Evolutionary conservation across 2,888 invertebrate genomes (phyloP), one percentile per base, ranked within the genome.

Genomic region (Cerceris ruficornis): DNA sequence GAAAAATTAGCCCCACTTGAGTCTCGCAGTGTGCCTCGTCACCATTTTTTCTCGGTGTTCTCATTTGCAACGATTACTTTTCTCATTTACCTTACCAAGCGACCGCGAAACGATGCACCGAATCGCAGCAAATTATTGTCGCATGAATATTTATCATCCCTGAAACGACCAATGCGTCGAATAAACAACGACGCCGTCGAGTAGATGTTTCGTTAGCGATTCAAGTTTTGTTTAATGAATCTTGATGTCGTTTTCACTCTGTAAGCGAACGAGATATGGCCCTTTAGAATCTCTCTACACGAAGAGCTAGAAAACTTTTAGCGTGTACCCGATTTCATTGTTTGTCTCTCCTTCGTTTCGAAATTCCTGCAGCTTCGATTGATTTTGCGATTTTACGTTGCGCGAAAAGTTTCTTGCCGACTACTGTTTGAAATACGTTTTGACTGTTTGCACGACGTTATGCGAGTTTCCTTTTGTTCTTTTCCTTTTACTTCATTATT

Each of bases 11-110:
- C 28, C 28, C 28, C 28, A 28, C 28, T 28, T 28, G 28, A 28
- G 28, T 28, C 28, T 28, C 28, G 28, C 28, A 28, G 28, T 28
- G 28, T 39, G 49, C 15, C 55, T 5, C 17, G 49, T 62, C 28
- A 55, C 54, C 46, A 57, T 49, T 69, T 69, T 70, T 69, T 58
- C 17, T 68, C 46, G 61, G 41, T 73, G 73, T 82, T 70, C 13
- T 14, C 67, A 42, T 67, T 54, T 77, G 70, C 67, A 76, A 67
- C 76, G 71, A 71, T 55, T 28, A 28, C 28, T 28, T 61, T 70
- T 57, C 49, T 46, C 52, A n/a, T 8, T 14, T 15, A 17, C 41
- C 28, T 69, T 46, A 4, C 49, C 54, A 39, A 69, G 64, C 54
- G 14, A 28, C 2, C 46, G 55, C 49, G 39, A 8, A 65, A 65